phyloP scores from a whole-genome alignment of 2,113 vertebrate genomes.

The Rhinichthys klamathensis region DNA sequence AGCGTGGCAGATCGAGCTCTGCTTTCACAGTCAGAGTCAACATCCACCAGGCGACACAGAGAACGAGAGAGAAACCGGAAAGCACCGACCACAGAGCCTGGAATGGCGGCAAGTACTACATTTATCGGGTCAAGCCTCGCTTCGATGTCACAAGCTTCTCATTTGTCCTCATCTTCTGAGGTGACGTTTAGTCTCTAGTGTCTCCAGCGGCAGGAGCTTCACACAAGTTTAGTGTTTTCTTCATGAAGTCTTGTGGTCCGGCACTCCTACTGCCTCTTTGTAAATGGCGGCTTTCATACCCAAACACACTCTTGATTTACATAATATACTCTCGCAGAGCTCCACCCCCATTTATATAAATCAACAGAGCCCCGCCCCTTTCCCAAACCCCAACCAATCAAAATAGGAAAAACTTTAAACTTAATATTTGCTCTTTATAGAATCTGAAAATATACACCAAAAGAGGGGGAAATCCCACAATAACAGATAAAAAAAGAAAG shows the following conservation, averaged over 20 bases:
- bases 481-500: slow-evolving; percentile 59
- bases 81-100: slow-evolving; percentile 18
- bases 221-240: slow-evolving; percentile 60
- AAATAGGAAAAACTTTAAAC: slow-evolving; percentile 53
- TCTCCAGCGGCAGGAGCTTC: slow-evolving; percentile 60
- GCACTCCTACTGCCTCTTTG: slow-evolving; percentile 16
- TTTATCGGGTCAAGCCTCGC: neutral
- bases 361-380: slow-evolving; percentile 31
- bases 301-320: slow-evolving; percentile 44
- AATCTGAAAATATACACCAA: slow-evolving; percentile 78
- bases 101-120: neutral
- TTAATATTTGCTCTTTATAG: slow-evolving; percentile 72
- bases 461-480: slow-evolving; percentile 56
- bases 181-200: slow-evolving; percentile 32
- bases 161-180: slow-evolving; percentile 1
- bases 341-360: slow-evolving; percentile 47
- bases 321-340: slow-evolving; percentile 57
- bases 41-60: neutral
- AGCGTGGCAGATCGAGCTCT: neutral
- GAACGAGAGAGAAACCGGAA: neutral
- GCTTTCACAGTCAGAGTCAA: slow-evolving; percentile 16
- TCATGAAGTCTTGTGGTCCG: neutral
- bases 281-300: slow-evolving; percentile 1
- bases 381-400: slow-evolving; percentile 39
- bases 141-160: neutral